Evolutionary conservation across 2,113 vertebrate species (phyloP).

Genomic region (Siniperca chuatsi): DNA sequence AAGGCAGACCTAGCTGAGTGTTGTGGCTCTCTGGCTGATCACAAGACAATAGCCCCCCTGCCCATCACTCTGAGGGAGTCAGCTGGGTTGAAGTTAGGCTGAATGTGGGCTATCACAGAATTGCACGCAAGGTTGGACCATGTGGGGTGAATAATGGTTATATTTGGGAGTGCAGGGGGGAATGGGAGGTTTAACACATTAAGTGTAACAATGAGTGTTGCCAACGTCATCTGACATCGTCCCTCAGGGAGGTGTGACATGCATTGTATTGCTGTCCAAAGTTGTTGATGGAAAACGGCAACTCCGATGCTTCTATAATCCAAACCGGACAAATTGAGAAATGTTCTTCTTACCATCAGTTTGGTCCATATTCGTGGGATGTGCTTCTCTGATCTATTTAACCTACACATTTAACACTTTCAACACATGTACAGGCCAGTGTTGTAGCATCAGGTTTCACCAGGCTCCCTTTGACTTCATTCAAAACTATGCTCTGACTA

Average conservation of each 20-base stretch:
- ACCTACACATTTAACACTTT: neutral
- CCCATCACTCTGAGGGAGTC: constrained; percentile 62
- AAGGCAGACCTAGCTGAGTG: constrained; percentile 26
- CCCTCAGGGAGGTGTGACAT: constrained; percentile 61
- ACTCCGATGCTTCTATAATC: neutral
- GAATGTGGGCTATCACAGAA: constrained; percentile 65
- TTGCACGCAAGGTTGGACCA: constrained; percentile 47
- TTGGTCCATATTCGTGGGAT: neutral
- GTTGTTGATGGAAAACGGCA: constrained; percentile 53
- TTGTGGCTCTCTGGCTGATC: constrained; percentile 46
- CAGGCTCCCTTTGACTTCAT: neutral
- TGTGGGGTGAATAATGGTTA: constrained; percentile 55
- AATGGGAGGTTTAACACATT: constrained; percentile 54
- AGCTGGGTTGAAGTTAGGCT: constrained; percentile 62
- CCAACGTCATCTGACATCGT: constrained; percentile 57
- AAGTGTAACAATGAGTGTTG: constrained; percentile 59
- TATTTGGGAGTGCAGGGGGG: constrained; percentile 10
- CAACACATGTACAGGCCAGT: constrained; percentile 2
- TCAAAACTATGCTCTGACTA: neutral
- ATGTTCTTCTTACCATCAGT: constrained; percentile 1
- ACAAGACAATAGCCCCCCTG: constrained; percentile 59
- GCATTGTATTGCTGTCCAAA: constrained; percentile 68
- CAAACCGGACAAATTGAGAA: neutral
- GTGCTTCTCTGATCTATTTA: neutral
- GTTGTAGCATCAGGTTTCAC: neutral